These are phyloP conservation scores for Gallirallus australis DNA, from an alignment of 2,797 vertebrate species.

Conservation along the genomic window DNA sequence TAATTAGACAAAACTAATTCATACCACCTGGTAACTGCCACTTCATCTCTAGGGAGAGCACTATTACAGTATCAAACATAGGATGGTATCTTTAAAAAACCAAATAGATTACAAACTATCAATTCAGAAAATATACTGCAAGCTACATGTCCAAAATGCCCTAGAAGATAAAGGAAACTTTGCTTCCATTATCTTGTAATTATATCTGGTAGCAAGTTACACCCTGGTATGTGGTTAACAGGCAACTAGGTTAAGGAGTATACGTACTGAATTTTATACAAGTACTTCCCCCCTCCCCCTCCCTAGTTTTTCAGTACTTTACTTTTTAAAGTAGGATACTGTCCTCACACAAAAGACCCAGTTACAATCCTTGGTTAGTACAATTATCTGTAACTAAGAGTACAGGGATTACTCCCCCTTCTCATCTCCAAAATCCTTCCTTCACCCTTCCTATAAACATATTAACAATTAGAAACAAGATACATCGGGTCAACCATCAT, in stretches of 20 bases:
- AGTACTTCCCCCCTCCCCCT: fast-evolving
- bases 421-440: background rate
- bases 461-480: background rate
- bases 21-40: background rate
- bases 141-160: background rate
- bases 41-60: background rate
- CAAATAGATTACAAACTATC: background rate
- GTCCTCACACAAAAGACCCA: background rate
- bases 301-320: background rate
- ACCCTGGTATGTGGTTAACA: background rate
- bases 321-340: background rate
- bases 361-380: background rate
- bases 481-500: background rate
- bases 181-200: background rate
- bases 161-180: background rate
- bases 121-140: background rate
- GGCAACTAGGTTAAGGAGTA: background rate
- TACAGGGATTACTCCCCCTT: background rate
- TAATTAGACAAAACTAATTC: background rate
- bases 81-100: background rate
- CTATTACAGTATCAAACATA: background rate
- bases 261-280: background rate
- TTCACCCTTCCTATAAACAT: background rate
- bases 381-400: background rate
- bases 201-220: background rate